phyloP scores from a whole-genome alignment of 2,888 invertebrate species.

The Bombylius discolor region DNA sequence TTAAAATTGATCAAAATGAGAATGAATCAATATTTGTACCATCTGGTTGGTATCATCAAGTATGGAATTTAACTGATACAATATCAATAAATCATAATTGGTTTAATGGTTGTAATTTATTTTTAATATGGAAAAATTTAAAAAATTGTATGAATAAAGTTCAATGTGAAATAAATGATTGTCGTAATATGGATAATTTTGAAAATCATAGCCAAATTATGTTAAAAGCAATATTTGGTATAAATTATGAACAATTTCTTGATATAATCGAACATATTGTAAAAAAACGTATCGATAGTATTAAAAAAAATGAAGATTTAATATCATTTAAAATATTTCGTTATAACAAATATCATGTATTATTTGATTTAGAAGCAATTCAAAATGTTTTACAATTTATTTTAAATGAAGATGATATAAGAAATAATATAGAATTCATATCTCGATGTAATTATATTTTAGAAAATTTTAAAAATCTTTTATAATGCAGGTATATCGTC shows the following conservation, averaged over 20 bases:
- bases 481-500: no score
- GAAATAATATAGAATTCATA: background rate
- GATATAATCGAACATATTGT: slow-evolving; percentile 52
- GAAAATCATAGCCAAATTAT: slow-evolving; percentile 67
- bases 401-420: background rate
- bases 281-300: slow-evolving; percentile 36
- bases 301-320: background rate
- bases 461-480: background rate
- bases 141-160: slow-evolving; percentile 50
- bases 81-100: slow-evolving; percentile 98
- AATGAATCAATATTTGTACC: slow-evolving; percentile 93
- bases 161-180: slow-evolving; percentile 67
- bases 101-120: slow-evolving; percentile 83
- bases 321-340: slow-evolving; percentile 1
- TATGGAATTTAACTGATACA: slow-evolving; percentile 81
- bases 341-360: slow-evolving; percentile 2
- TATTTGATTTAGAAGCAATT: slow-evolving; percentile 6
- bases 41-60: slow-evolving; percentile 95
- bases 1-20: slow-evolving; percentile 62
- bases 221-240: slow-evolving; percentile 62
- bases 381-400: background rate
- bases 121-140: slow-evolving; percentile 57
- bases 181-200: slow-evolving; percentile 60
- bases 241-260: slow-evolving; percentile 58
- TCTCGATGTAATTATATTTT: background rate